Evolutionary conservation across 2,888 invertebrate genomes (phyloP).

Genomic region (Stictocephala bisonia): DNA sequence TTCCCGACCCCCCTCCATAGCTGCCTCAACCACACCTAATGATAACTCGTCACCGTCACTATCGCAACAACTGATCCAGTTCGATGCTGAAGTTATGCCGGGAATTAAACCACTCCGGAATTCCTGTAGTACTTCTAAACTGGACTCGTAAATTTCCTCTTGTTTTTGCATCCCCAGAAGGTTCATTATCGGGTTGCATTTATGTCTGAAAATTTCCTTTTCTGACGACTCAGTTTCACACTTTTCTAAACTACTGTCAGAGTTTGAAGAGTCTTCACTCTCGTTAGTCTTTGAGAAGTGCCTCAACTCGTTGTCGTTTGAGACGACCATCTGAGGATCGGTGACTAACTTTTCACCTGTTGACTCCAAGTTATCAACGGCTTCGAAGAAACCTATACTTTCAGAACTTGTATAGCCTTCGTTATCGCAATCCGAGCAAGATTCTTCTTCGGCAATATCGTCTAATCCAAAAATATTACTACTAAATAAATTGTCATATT

Average conservation of each 20-base stretch:
- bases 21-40: constrained; percentile 38
- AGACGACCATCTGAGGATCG: background rate
- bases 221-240: constrained; percentile 26
- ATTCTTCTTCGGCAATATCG: constrained; percentile 33
- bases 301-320: background rate
- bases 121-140: constrained; percentile 30
- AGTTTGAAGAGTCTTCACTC: constrained; percentile 26
- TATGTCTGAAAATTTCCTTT: constrained; percentile 21
- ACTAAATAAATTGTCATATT: too few species aligned
- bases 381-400: background rate
- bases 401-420: constrained; percentile 22
- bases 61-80: constrained; percentile 48
- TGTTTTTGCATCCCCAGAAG: constrained; percentile 26
- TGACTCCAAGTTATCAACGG: background rate
- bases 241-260: constrained; percentile 26
- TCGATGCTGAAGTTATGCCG: constrained; percentile 44
- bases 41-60: constrained; percentile 47
- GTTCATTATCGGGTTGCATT: constrained; percentile 21
- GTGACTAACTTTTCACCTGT: background rate
- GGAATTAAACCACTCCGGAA: constrained; percentile 44
- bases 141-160: constrained; percentile 32
- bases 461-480: background rate
- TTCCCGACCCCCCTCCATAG: background rate
- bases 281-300: background rate
- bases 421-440: constrained; percentile 31